phyloP scores from a whole-genome alignment of 2,888 invertebrate species.

The Chrysolina oricalcia region DNA sequence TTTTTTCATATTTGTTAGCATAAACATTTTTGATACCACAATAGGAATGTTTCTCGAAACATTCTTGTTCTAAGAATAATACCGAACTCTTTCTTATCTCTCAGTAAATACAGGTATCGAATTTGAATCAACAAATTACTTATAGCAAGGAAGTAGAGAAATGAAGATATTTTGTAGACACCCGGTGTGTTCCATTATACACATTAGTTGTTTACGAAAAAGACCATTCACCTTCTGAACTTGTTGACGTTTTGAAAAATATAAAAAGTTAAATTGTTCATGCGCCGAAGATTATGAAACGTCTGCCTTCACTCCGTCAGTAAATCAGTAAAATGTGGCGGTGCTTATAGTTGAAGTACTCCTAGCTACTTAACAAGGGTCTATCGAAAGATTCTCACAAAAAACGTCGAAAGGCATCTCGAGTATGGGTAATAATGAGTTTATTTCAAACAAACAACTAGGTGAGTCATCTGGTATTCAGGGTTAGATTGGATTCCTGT shows the following conservation, averaged over 20 bases:
- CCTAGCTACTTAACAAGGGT: constrained; percentile 13
- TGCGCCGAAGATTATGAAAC: not conserved
- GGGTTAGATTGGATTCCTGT: not conserved
- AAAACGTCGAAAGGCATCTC: not conserved
- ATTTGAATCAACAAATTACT: too few species aligned
- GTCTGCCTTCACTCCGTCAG: constrained; percentile 15
- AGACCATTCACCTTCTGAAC: constrained; percentile 12
- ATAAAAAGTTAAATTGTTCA: not conserved
- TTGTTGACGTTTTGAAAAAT: constrained; percentile 9
- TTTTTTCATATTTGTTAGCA: too few species aligned
- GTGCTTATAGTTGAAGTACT: not conserved
- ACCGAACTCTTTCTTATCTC: too few species aligned
- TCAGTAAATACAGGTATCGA: too few species aligned
- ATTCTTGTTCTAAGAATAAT: too few species aligned
- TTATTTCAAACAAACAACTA: constrained; percentile 13
- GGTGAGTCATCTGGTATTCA: not conserved
- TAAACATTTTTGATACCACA: too few species aligned
- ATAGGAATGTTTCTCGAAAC: too few species aligned
- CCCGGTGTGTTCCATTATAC: not conserved
- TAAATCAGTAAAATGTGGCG: constrained; percentile 12
- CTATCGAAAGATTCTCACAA: constrained; percentile 7
- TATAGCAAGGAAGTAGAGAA: not conserved
- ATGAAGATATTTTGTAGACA: not conserved
- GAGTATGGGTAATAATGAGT: constrained; percentile 8
- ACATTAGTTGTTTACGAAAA: constrained; percentile 2